These are phyloP conservation scores for Stomatorhinus walkeri DNA, from an alignment of 2,797 vertebrate genomes.

Conservation along the genomic window DNA sequence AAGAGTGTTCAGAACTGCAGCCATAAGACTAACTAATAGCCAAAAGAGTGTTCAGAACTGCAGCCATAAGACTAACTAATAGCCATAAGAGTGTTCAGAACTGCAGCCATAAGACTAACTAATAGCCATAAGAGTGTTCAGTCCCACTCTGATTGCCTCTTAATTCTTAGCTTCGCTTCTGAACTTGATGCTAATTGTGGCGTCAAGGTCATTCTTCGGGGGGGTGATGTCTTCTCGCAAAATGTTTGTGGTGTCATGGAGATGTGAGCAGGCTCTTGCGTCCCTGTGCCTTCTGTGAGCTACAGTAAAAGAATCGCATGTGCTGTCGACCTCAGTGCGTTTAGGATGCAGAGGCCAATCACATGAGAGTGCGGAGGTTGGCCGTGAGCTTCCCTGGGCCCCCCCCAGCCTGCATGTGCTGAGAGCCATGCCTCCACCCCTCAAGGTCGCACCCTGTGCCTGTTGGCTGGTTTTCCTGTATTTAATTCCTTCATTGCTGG, in stretches of 20 bases:
- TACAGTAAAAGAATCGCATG: neutral
- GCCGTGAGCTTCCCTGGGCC: neutral
- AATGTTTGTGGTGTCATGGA: neutral
- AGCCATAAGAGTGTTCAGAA: no score
- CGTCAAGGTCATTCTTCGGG: neutral
- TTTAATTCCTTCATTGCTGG: neutral
- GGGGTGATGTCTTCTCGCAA: neutral
- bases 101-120: no score
- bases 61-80: no score
- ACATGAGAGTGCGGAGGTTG: neutral
- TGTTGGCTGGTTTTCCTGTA: neutral
- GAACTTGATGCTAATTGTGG: neutral
- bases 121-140: neutral
- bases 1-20: no score
- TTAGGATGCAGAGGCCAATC: neutral
- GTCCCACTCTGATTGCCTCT: neutral
- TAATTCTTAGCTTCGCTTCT: neutral
- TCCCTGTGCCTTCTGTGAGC: neutral
- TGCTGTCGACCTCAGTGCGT: neutral
- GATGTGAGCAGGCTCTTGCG: neutral
- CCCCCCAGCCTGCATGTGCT: neutral
- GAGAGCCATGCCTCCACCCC: neutral
- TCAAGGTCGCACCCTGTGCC: neutral
- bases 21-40: no score
- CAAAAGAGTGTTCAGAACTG: no score